These are phyloP conservation scores for Eulithis prunata DNA, from an alignment of 2,888 invertebrate genomes.

Conservation along the genomic window DNA sequence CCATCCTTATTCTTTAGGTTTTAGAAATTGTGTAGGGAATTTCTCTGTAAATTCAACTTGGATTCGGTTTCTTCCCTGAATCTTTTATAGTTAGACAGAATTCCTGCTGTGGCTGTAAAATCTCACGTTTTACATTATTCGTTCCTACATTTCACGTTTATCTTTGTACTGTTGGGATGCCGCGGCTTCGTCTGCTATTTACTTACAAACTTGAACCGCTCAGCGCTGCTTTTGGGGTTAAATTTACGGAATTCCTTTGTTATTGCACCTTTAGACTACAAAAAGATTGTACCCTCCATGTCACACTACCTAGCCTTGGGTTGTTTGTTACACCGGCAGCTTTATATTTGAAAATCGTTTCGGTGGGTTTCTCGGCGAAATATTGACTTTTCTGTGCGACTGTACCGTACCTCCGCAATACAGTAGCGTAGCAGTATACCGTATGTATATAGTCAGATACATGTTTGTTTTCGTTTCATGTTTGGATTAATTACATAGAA, in stretches of 20 bases:
- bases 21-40: constrained; percentile 9
- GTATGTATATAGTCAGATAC: neutral
- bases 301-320: neutral
- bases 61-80: constrained; percentile 39
- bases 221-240: neutral
- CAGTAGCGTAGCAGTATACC: neutral
- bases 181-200: neutral
- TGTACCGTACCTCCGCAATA: neutral
- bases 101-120: constrained; percentile 41
- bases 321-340: neutral
- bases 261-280: neutral
- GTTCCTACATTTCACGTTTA: constrained; percentile 23
- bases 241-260: neutral
- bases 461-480: constrained; percentile 7
- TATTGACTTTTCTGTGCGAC: constrained; percentile 1
- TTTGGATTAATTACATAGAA: constrained; percentile 22
- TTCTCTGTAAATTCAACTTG: constrained; percentile 35
- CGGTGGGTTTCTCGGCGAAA: neutral
- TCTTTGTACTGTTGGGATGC: neutral
- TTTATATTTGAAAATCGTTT: neutral
- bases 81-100: constrained; percentile 36
- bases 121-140: constrained; percentile 32
- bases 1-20: constrained; percentile 4
- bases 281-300: neutral
- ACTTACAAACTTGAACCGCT: neutral